phyloP scores from a whole-genome alignment of 1,140 invertebrate genomes.

The Pygmarrhopalites habei region DNA sequence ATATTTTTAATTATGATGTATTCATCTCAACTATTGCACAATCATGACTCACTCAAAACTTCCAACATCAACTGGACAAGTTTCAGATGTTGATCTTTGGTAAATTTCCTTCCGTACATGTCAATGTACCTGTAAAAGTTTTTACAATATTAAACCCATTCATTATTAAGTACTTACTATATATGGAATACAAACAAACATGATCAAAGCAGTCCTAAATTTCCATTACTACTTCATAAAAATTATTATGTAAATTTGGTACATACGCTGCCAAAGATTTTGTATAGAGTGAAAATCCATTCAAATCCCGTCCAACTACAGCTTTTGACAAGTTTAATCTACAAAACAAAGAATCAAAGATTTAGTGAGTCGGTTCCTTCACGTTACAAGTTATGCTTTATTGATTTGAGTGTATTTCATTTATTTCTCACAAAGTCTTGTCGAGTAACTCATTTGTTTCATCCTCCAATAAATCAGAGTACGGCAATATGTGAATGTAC shows the following conservation, averaged over 20 bases:
- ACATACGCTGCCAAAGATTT: conserved; percentile 35
- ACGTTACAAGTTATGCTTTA: too few species aligned
- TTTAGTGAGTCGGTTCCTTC: too few species aligned
- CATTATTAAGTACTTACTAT: neutral
- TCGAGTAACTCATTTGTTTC: conserved; percentile 38
- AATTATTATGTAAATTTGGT: too few species aligned
- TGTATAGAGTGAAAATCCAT: conserved; percentile 39
- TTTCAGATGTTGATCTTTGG: conserved; percentile 81
- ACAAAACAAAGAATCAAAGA: too few species aligned
- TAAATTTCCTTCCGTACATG: conserved; percentile 77
- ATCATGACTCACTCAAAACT: conserved; percentile 54
- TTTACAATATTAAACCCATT: neutral
- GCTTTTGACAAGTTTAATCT: conserved; percentile 39
- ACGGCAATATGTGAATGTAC: conserved; percentile 41
- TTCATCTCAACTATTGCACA: neutral
- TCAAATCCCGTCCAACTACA: conserved; percentile 37
- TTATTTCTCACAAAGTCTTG: too few species aligned
- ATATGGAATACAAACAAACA: neutral
- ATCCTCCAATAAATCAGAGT: conserved; percentile 32
- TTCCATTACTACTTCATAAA: too few species aligned
- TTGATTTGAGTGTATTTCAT: too few species aligned
- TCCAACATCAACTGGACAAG: conserved; percentile 78
- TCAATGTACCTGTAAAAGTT: conserved; percentile 40
- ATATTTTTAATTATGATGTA: neutral
- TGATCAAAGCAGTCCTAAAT: neutral